These are phyloP conservation scores for Knipowitschia caucasica DNA, from an alignment of 2,797 vertebrate species.

Conservation along the genomic window DNA sequence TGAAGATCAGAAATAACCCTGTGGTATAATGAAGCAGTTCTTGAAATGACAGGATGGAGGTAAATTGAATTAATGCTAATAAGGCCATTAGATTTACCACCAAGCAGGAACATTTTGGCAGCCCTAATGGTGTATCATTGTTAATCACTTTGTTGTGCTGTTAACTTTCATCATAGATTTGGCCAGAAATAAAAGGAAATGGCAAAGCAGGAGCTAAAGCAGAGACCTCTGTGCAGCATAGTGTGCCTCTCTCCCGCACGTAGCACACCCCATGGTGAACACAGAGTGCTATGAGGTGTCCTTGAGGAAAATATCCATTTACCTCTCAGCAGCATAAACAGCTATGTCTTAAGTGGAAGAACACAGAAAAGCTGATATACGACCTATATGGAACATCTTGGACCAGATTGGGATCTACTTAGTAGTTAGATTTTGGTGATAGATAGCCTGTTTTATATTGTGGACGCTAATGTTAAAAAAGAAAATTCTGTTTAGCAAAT, in stretches of 20 bases:
- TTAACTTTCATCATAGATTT: conserved; percentile 67
- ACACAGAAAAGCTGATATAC: conserved; percentile 49
- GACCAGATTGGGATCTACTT: conserved; percentile 27
- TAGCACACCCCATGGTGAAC: conserved; percentile 61
- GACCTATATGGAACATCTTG: conserved; percentile 33
- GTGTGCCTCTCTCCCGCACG: conserved; percentile 60
- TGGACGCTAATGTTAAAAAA: no score
- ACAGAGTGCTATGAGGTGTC: conserved; percentile 57
- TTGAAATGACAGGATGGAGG: conserved; percentile 56
- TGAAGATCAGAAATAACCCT: conserved; percentile 60
- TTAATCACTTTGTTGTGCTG: conserved; percentile 66
- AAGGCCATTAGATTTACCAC: conserved; percentile 66
- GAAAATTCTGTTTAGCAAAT: no score
- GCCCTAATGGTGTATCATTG: conserved; percentile 52
- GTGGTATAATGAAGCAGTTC: conserved; percentile 49
- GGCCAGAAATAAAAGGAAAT: conserved; percentile 38
- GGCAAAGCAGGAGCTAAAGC: conserved; percentile 62
- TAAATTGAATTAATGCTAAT: conserved; percentile 64
- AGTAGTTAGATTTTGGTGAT: not conserved
- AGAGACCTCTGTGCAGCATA: conserved; percentile 67
- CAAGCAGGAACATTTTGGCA: conserved; percentile 60
- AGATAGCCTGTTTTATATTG: no score
- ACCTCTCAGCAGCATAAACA: conserved; percentile 50
- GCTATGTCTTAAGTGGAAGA: conserved; percentile 40
- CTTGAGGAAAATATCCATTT: conserved; percentile 61